Conservation (phyloP, 1,140 invertebrate species). For the Drosophila navojoa region DNA sequence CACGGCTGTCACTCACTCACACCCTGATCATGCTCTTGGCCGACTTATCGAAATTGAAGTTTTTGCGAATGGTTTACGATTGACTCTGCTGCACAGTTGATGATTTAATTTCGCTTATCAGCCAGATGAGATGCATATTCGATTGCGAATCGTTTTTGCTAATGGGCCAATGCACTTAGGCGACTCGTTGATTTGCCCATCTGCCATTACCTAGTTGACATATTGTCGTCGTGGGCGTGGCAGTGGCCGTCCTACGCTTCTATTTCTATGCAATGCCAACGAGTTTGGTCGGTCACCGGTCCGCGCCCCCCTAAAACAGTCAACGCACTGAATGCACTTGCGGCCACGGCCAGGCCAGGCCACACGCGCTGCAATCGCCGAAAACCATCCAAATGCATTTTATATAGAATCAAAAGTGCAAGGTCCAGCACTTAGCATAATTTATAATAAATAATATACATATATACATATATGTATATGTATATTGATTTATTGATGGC, state of each 20-base stretch:
- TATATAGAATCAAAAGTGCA: constrained; percentile 55
- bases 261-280: constrained; percentile 53
- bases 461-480: background rate
- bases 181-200: constrained; percentile 8
- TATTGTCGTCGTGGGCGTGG: constrained; percentile 57
- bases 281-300: constrained; percentile 35
- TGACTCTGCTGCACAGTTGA: background rate
- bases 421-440: constrained; percentile 63
- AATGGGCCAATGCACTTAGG: constrained; percentile 42
- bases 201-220: constrained; percentile 58
- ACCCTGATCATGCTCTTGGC: constrained; percentile 41
- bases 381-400: background rate
- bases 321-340: constrained; percentile 59
- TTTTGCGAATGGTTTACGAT: background rate
- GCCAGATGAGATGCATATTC: constrained; percentile 39
- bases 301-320: constrained; percentile 57
- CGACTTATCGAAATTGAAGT: constrained; percentile 32
- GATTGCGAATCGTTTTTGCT: constrained; percentile 34
- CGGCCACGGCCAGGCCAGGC: constrained; percentile 14
- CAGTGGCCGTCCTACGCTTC: constrained; percentile 34
- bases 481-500: constrained; percentile 1
- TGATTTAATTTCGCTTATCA: constrained; percentile 24
- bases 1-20: constrained; percentile 21
- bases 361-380: constrained; percentile 32
- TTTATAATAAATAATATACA: constrained; percentile 44